phyloP scores from a whole-genome alignment of 2,113 vertebrate genomes.

The Empidonax traillii region DNA sequence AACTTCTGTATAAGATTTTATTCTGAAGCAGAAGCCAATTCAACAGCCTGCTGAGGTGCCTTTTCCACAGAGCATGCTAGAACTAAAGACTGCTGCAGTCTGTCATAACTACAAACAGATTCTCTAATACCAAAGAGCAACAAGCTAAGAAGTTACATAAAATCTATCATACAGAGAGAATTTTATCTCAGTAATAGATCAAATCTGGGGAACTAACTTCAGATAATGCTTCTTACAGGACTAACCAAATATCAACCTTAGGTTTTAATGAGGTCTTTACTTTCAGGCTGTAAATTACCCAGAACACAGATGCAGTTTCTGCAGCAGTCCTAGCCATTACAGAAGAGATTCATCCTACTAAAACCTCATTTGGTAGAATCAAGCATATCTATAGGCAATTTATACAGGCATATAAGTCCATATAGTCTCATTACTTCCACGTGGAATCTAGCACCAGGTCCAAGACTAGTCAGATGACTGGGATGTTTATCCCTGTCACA shows the following conservation, averaged over 20 bases:
- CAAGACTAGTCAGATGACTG: conserved; percentile 56
- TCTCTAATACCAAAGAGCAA: not conserved
- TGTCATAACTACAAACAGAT: not conserved
- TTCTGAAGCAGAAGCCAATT: not conserved
- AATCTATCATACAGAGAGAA: not conserved
- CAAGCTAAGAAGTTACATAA: not conserved
- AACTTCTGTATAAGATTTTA: not conserved
- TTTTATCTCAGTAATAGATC: not conserved
- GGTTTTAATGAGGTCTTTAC: not conserved
- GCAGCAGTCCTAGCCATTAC: not conserved
- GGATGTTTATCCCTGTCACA: not conserved
- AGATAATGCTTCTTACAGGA: not conserved
- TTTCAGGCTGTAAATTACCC: not conserved
- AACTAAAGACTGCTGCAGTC: not conserved
- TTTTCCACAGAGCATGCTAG: not conserved
- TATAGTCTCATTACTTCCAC: not conserved
- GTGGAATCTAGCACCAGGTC: conserved; percentile 9
- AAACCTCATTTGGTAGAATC: not conserved
- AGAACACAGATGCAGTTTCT: not conserved
- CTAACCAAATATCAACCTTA: not conserved
- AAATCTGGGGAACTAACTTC: not conserved
- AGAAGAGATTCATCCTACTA: not conserved
- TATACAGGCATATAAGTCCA: not conserved
- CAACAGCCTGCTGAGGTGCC: not conserved
- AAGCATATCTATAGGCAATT: not conserved